Base-by-base conservation (phyloP, 2,888 invertebrate species). In the Metallyticus violacea region DNA sequence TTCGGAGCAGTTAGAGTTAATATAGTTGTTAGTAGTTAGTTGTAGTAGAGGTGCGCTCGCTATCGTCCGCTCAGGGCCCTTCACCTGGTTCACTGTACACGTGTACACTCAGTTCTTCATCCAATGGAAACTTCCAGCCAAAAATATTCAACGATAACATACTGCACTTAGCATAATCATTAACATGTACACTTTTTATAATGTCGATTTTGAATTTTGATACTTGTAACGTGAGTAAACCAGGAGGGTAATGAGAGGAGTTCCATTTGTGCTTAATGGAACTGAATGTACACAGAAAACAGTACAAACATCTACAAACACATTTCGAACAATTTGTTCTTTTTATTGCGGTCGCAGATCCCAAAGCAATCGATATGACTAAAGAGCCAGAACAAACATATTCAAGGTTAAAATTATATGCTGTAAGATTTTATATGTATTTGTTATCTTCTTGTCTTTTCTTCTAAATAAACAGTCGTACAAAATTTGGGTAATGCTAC, bases 1-100 rank as follows among this genome's bases (percentile, higher is more conserved):
- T 29, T 28, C n/a, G 27, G 22, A n/a, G 81, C 26, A 30, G 81
- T 81, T 81, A 30, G 86, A 76, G 79, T 28, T 22, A 78, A 76
- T 62, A 77, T 30, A 30, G 79, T 76, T 25, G 79, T 78, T 79
- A 30, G 83, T 83, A 81, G 25, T 78, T 79, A 81, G 81, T 77
- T 77, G 83, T 77, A 29, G 83, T 26, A 29, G 82, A 77, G 77
- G 79, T 80, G 85, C 85, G 86, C 79, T 88, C 81, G 25, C 82
- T 86, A 83, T 79, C 90, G 90, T 90, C 91, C 91, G 91, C 91
- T 92, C 92, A 91, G 91, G 88, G 85, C 88, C 88, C 88, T 83
- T 88, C 88, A 87, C 88, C 88, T 88, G 88, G 88, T 88, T 88
- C 83, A 83, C 83, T 83, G 86, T 88, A 88, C 88, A 88, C 88